Evolutionary conservation across 2,113 vertebrate genomes (phyloP), one percentile per base, ranked within the genome.

Genomic region (Leptobrachium ailaonicum): DNA sequence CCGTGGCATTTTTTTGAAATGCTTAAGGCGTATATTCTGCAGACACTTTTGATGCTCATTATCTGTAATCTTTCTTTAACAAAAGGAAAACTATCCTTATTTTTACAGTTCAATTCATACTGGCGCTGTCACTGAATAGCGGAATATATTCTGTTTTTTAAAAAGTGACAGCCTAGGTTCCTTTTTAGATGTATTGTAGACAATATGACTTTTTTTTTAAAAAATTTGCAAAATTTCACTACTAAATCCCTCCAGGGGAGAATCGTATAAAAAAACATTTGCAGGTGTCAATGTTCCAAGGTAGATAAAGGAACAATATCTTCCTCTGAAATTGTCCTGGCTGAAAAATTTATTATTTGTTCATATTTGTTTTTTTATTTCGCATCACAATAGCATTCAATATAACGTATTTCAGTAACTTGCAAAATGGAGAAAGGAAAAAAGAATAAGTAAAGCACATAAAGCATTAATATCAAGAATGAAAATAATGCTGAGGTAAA

Each of bases 81-180:
- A 70, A 69, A 77, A 44, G 2, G 4, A 69, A 71, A 78, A 62
- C 14, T 71, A 56, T 64, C 40, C 44, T 72, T 79, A 14, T 58
- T 79, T 79, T 79, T 79, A 63, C 77, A 79, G 44, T 79, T 79
- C 69, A 56, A 4, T 72, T 69, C 42, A 72, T 64, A 50, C 32
- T 63, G 42, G 45, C 53, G 60, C 56, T 56, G 77, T 73, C 70
- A 79, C 20, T 20, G 45, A 40, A 54, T 66, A 63, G n/a, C 43
- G 45, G 6, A 71, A 50, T 43, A 70, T 12, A 73, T 56, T 73
- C 14, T 9, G 54, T 66, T 73, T 66, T 73, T 64, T 56, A 72
- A 73, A 79, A 66, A 14, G 44, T 72, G 41, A 20, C 14, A 79
- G 47, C 14, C 77, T 20, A 60, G 47, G 20, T 54, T 41, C 54